These are phyloP conservation scores for Drosophila triauraria DNA, from an alignment of 1,140 invertebrate genomes.

Conservation along the genomic window DNA sequence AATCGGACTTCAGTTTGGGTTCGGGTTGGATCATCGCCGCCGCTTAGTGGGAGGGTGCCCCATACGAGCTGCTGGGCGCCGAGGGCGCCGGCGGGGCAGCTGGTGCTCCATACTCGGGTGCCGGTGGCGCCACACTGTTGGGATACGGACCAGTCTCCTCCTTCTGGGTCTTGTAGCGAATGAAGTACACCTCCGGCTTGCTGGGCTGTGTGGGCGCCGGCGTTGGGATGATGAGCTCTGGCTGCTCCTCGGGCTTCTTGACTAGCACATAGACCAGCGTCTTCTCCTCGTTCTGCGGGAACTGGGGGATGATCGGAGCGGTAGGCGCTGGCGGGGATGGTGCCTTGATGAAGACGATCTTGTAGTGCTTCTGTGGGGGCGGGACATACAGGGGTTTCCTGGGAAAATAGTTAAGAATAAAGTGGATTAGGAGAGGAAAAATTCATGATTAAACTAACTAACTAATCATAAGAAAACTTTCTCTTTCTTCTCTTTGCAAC, in stretches of 20 bases:
- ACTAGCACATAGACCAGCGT: conserved; percentile 95
- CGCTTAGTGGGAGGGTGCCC: conserved; percentile 76
- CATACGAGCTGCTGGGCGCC: conserved; percentile 81
- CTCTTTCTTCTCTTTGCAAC: neutral
- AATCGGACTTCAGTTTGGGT: conserved; percentile 28
- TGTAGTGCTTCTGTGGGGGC: conserved; percentile 94
- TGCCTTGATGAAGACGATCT: conserved; percentile 95
- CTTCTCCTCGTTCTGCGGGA: conserved; percentile 93
- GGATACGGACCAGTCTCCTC: conserved; percentile 86
- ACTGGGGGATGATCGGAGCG: conserved; percentile 90
- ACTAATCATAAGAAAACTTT: neutral
- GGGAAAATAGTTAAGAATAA: neutral
- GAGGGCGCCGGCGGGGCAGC: conserved; percentile 78
- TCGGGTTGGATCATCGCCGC: conserved; percentile 2
- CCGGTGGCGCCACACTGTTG: conserved; percentile 85
- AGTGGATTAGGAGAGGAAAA: neutral
- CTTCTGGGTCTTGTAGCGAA: conserved; percentile 93
- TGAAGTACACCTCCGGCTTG: conserved; percentile 95
- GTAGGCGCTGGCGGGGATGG: conserved; percentile 92
- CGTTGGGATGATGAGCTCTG: conserved; percentile 91
- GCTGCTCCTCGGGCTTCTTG: conserved; percentile 93
- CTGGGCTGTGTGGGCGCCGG: conserved; percentile 92
- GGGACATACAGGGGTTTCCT: conserved; percentile 88
- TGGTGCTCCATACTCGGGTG: conserved; percentile 86
- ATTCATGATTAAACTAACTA: too few species aligned